A percentile compares a stretch with the other conserved stretches of the same genome.
phyloP scores from a whole-genome alignment of 2,797 vertebrate species.

The Dendrocincla fuliginosa region DNA sequence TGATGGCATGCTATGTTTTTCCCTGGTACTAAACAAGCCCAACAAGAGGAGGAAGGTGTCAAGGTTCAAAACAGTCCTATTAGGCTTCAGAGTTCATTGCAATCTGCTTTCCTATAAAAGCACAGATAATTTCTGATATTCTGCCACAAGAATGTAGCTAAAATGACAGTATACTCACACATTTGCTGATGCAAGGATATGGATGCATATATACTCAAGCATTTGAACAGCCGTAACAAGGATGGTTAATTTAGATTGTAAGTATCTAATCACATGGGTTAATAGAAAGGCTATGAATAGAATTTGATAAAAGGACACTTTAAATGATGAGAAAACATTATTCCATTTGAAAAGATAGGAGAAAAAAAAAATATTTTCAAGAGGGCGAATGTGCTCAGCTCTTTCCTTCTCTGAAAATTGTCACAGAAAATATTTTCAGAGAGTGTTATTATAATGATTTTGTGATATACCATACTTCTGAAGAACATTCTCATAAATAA shows the following conservation, averaged over 20 bases:
- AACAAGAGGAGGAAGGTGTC: not conserved
- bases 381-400: not conserved
- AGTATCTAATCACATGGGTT: not conserved
- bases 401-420: not conserved
- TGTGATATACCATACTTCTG: rapidly evolving
- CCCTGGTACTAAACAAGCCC: not conserved
- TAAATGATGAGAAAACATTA: not conserved
- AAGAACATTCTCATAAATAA: not conserved
- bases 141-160: not conserved
- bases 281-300: not conserved
- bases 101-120: not conserved
- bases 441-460: not conserved
- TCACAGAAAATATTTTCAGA: not conserved
- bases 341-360: not conserved
- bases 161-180: not conserved
- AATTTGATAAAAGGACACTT: not conserved
- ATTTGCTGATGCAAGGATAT: not conserved
- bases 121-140: not conserved
- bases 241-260: not conserved
- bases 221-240: not conserved
- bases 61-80: not conserved
- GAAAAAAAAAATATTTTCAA: not conserved
- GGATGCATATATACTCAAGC: not conserved
- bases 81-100: not conserved
- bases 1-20: rapidly evolving